phyloP scores from a whole-genome alignment of 2,888 invertebrate species.

The Platycheirus albimanus region DNA sequence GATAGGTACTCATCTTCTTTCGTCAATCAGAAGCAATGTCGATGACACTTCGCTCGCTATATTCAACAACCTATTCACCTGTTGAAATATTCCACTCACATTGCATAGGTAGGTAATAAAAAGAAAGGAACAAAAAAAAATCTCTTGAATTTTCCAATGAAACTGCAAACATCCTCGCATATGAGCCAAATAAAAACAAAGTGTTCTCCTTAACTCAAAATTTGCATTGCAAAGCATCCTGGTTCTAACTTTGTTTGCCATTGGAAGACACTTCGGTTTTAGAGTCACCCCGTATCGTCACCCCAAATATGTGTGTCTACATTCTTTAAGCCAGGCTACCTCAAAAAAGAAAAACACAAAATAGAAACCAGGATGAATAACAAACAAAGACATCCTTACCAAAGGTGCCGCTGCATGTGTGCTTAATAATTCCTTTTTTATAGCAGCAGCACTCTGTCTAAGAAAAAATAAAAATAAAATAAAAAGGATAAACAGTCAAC shows the following conservation, averaged over 20 bases:
- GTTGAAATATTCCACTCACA: conserved; percentile 31
- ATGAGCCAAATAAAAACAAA: conserved; percentile 43
- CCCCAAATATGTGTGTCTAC: conserved; percentile 20
- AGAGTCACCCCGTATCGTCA: conserved; percentile 31
- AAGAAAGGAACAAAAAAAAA: not conserved
- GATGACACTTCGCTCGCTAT: not conserved
- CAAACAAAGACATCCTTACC: conserved; percentile 49
- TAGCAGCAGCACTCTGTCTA: conserved; percentile 6
- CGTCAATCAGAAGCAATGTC: not conserved
- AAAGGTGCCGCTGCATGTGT: conserved; percentile 50
- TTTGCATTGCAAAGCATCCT: conserved; percentile 61
- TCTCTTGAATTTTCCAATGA: conserved; percentile 29
- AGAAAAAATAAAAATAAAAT: conserved; percentile 9
- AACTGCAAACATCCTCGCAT: conserved; percentile 45
- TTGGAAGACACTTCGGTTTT: conserved; percentile 39
- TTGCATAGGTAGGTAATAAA: conserved; percentile 8
- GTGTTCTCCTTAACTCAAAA: conserved; percentile 35
- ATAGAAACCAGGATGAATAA: conserved; percentile 39
- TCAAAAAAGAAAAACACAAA: conserved; percentile 20
- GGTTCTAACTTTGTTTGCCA: conserved; percentile 56
- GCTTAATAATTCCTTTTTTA: conserved; percentile 44
- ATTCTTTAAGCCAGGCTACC: conserved; percentile 9
- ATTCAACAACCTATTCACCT: conserved; percentile 39
- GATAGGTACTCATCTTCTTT: no score
- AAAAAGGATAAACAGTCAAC: conserved; percentile 32